Percentiles rank a stretch among this genome's conserved stretches.
Evolutionary conservation across 2,888 invertebrate species (phyloP).

Genomic region (Gastracanthus pulcherrimus): DNA sequence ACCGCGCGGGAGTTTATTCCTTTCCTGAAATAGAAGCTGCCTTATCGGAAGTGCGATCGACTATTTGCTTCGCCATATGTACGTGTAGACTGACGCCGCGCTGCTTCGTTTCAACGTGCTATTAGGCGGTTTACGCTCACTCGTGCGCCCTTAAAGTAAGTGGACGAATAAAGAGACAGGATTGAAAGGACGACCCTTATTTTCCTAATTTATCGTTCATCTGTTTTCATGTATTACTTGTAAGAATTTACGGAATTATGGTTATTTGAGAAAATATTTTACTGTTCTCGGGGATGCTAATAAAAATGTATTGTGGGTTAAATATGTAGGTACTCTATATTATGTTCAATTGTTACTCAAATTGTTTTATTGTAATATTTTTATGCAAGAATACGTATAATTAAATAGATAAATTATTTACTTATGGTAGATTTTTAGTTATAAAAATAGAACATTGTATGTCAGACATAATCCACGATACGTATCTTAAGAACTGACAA

Average conservation of each 20-base stretch:
- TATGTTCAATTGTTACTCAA: not conserved
- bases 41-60: slow-evolving; percentile 23
- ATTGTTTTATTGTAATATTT: not conserved
- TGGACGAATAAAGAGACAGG: not conserved
- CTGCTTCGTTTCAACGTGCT: too few relatives aligned
- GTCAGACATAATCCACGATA: too few relatives aligned
- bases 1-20: slow-evolving; percentile 14
- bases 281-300: not conserved
- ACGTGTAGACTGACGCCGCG: not conserved
- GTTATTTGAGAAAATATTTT: not conserved
- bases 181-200: not conserved
- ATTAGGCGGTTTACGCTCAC: not conserved
- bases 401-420: too few relatives aligned
- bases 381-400: too few relatives aligned
- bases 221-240: not conserved
- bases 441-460: too few relatives aligned
- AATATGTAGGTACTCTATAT: not conserved
- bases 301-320: not conserved
- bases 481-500: too few relatives aligned
- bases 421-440: too few relatives aligned
- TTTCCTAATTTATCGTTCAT: not conserved
- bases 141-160: not conserved
- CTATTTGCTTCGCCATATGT: not conserved
- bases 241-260: not conserved
- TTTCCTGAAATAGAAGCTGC: slow-evolving; percentile 21